Evolutionary conservation across 2,797 vertebrate genomes (phyloP).

Genomic region (Spinus pinus): DNA sequence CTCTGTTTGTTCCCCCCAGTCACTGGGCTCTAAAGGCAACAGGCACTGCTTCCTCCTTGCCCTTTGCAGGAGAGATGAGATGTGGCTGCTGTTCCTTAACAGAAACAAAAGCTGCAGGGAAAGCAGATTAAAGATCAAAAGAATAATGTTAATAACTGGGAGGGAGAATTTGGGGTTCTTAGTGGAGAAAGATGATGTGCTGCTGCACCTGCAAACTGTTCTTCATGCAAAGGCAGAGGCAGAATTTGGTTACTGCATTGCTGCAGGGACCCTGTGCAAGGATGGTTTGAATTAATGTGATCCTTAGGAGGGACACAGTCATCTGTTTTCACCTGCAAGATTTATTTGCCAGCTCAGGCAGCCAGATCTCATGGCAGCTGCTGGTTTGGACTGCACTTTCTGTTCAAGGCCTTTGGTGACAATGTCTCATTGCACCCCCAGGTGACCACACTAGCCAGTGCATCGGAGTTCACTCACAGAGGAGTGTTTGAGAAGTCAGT

Average conservation of each 20-base stretch:
- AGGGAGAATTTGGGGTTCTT: background rate
- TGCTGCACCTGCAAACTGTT: background rate
- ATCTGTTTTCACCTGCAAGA: background rate
- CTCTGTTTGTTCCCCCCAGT: background rate
- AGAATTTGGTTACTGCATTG: background rate
- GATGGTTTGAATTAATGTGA: background rate
- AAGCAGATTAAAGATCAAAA: background rate
- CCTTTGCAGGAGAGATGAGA: background rate
- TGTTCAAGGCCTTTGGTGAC: background rate
- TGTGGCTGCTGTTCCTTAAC: background rate
- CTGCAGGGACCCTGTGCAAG: background rate
- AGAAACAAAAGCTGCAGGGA: background rate
- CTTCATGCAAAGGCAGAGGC: background rate
- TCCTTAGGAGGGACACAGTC: background rate
- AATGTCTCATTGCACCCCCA: conserved; percentile 31
- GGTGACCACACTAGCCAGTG: background rate
- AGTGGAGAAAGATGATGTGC: background rate
- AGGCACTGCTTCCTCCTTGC: background rate
- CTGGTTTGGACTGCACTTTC: background rate
- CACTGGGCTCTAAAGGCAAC: background rate
- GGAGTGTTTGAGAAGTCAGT: background rate
- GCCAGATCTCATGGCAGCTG: background rate
- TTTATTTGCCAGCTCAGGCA: background rate
- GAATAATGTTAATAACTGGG: background rate
- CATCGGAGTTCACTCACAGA: background rate